Evolutionary conservation across 2,113 vertebrate species (phyloP), one percentile per base, ranked within the genome.

Genomic region (Melanotaenia duboulayi): DNA sequence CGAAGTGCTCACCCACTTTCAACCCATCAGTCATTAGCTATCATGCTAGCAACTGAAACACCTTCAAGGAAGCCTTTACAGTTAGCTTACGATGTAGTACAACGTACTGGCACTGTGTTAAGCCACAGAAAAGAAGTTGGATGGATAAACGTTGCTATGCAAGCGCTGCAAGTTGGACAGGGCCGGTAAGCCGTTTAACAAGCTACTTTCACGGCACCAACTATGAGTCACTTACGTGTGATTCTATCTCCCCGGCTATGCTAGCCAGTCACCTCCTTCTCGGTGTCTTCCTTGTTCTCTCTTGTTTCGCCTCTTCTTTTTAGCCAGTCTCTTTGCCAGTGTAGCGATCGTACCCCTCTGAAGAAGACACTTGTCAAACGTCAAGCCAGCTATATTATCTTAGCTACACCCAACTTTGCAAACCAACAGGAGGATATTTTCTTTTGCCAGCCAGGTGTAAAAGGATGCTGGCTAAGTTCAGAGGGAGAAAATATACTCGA

Each of bases 181-280:
- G 11, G 28, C 8, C 44, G 50, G 37, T 84, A 78, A 87, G 70
- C 76, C 24, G 66, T 61, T 39, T n/a, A 71, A 40, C 28, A 32
- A 51, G 61, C 50, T 65, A 76, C 58, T 58, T 42, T 52, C 11
- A 20, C 37, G 35, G 57, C 25, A 42, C 17, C 37, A 40, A 51
- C 56, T 54, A 52, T 56, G 77, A 76, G 75, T 71, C 58, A 92
- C 91, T 92, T 92, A 92, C 91, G 67, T 89, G 86, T 74, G 68
- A 74, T 67, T 90, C 59, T 19, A 65, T 88, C 79, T 87, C 84
- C 78, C 91, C 89, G 87, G 90, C 87, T 87, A 74, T 82, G 84
- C 59, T 58, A 89, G 89, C 90, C 90, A 87, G 89, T 84, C 82
- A 79, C 88, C 87, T 87, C 85, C 87, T 87, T 62, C 78, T 69